Evolutionary conservation across 1,140 invertebrate species (phyloP).

Genomic region (Lepidurus apus): DNA sequence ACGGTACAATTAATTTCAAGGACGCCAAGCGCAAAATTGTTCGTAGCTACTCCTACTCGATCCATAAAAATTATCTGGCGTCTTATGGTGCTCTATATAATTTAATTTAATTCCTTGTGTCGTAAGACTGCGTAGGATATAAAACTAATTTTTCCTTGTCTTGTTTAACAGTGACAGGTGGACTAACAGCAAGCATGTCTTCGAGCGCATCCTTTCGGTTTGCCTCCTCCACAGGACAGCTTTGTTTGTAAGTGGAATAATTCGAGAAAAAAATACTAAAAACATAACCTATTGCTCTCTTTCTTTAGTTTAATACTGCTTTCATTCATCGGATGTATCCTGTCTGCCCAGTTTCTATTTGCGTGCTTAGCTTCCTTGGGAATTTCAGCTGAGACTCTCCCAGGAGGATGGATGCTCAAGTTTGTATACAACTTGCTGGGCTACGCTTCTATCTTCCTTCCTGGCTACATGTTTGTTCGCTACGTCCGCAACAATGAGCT

Average conservation of each 20-base stretch:
- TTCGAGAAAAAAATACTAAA: neutral
- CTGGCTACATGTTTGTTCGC: conserved; percentile 75
- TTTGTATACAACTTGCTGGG: conserved; percentile 69
- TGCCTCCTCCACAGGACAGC: neutral
- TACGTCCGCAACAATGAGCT: conserved; percentile 75
- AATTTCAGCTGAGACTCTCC: conserved; percentile 42
- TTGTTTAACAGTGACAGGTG: neutral
- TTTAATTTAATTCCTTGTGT: neutral
- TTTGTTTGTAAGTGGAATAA: neutral
- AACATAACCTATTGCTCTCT: conserved; percentile 32
- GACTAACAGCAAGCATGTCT: neutral
- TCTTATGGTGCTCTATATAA: neutral
- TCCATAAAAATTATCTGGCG: too few relatives aligned
- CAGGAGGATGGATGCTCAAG: conserved; percentile 68
- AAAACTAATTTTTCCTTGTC: neutral
- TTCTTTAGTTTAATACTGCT: conserved; percentile 48
- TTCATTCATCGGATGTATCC: conserved; percentile 50
- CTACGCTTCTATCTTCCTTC: conserved; percentile 82
- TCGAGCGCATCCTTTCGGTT: neutral
- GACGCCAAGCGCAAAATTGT: neutral
- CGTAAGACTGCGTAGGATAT: neutral
- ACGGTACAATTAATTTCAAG: neutral
- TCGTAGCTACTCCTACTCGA: neutral
- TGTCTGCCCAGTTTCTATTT: conserved; percentile 51
- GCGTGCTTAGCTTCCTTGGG: conserved; percentile 47